Evolutionary conservation across 1,140 invertebrate species (phyloP).

Genomic region (Berghia stephanieae): DNA sequence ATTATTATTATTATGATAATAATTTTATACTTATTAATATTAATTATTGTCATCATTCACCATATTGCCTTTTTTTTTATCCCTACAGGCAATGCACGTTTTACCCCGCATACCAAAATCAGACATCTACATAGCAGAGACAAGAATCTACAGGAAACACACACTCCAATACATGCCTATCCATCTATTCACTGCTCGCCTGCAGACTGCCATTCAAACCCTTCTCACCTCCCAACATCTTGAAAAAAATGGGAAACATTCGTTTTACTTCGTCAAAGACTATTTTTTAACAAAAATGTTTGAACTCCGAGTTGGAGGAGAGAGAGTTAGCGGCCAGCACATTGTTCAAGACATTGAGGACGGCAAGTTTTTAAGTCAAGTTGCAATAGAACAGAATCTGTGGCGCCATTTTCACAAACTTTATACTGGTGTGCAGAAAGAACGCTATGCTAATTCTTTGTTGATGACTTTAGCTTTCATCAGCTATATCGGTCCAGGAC

Average conservation of each 20-base stretch:
- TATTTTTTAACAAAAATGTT: not conserved
- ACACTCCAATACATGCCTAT: not conserved
- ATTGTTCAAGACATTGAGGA: constrained; percentile 8
- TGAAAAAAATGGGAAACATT: constrained; percentile 8
- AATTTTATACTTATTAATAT: no score
- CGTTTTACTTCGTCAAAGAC: constrained; percentile 12
- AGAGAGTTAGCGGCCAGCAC: constrained; percentile 21
- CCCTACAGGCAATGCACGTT: constrained; percentile 3
- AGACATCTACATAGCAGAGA: constrained; percentile 4
- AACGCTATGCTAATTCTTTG: constrained; percentile 20
- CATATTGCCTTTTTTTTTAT: not conserved
- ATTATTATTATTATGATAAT: no score
- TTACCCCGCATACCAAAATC: not conserved
- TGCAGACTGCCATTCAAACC: constrained; percentile 22
- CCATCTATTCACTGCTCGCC: not conserved
- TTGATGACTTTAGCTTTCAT: constrained; percentile 14
- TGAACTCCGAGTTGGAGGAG: constrained; percentile 22
- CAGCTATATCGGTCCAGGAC: no score
- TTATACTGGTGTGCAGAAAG: not conserved
- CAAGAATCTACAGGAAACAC: not conserved
- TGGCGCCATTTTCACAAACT: constrained; percentile 1
- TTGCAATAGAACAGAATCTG: not conserved
- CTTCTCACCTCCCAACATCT: constrained; percentile 9
- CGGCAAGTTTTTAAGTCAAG: not conserved
- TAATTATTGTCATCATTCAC: not conserved